Evolutionary conservation across 2,888 invertebrate genomes (phyloP).

Genomic region (Meteorus cinctellus): DNA sequence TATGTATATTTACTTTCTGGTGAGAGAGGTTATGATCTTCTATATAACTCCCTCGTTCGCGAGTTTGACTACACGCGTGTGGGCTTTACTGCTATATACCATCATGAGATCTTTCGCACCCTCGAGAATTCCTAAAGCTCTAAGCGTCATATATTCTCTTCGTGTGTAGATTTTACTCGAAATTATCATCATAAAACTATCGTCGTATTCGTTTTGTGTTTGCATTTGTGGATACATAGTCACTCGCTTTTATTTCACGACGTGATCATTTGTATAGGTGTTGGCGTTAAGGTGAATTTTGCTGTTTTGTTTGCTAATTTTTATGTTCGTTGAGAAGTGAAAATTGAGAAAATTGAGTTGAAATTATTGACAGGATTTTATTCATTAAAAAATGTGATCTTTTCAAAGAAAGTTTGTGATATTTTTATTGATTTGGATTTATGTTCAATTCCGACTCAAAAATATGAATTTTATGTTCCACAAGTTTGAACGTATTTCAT

Average conservation of each 20-base stretch:
- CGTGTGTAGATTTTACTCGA: conserved; percentile 44
- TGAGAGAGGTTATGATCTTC: conserved; percentile 23
- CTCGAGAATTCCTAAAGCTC: conserved; percentile 31
- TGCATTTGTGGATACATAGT: conserved; percentile 18
- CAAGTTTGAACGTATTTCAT: too few species aligned
- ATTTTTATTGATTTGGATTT: not conserved
- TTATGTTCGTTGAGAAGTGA: too few species aligned
- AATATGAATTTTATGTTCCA: too few species aligned
- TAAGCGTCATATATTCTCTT: conserved; percentile 44
- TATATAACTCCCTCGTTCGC: conserved; percentile 26
- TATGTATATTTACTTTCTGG: conserved; percentile 39
- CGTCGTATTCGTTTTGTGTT: conserved; percentile 38
- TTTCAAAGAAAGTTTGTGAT: not conserved
- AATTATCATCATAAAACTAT: conserved; percentile 40
- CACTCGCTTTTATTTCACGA: not conserved
- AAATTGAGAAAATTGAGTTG: too few species aligned
- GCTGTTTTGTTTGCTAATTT: too few species aligned
- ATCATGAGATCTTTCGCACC: conserved; percentile 33
- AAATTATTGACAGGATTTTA: too few species aligned
- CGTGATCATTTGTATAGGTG: not conserved
- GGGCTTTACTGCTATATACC: conserved; percentile 27
- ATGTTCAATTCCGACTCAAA: too few species aligned
- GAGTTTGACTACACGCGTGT: conserved; percentile 25
- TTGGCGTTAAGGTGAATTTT: not conserved
- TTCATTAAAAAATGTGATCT: too few species aligned